These are phyloP conservation scores for Schrankia costaestrigalis DNA, from an alignment of 2,888 invertebrate genomes.

Conservation along the genomic window DNA sequence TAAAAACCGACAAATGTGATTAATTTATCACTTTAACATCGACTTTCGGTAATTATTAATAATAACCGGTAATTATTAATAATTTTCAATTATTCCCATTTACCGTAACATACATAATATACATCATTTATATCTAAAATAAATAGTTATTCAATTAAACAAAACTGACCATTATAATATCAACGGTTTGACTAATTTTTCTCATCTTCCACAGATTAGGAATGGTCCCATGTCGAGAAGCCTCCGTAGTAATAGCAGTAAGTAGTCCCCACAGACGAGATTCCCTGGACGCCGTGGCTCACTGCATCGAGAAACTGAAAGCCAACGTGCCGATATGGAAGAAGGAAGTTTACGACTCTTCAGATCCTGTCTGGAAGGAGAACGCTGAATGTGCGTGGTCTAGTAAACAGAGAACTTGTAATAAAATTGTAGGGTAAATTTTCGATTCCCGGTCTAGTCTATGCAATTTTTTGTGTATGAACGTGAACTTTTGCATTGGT, in stretches of 20 bases:
- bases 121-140: too few relatives aligned
- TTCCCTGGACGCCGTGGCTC: slow-evolving; percentile 90
- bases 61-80: too few relatives aligned
- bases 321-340: slow-evolving; percentile 97
- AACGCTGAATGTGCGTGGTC: slow-evolving; percentile 92
- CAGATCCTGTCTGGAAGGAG: slow-evolving; percentile 87
- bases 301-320: slow-evolving; percentile 92
- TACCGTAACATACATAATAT: too few relatives aligned
- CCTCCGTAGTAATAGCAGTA: slow-evolving; percentile 93
- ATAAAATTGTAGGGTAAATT: slow-evolving; percentile 33
- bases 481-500: not conserved
- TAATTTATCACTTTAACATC: too few relatives aligned
- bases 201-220: slow-evolving; percentile 82
- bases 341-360: slow-evolving; percentile 90
- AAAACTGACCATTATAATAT: too few relatives aligned
- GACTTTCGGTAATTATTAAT: too few relatives aligned
- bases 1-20: too few relatives aligned
- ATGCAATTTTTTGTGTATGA: not conserved
- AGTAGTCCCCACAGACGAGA: slow-evolving; percentile 93
- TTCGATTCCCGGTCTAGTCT: not conserved
- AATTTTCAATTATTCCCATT: too few relatives aligned
- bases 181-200: not conserved
- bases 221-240: slow-evolving; percentile 90
- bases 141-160: too few relatives aligned
- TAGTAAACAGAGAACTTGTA: slow-evolving; percentile 55